These are phyloP conservation scores for Drosophila kambysellisi DNA, from an alignment of 2,888 invertebrate species.

Conservation along the genomic window DNA sequence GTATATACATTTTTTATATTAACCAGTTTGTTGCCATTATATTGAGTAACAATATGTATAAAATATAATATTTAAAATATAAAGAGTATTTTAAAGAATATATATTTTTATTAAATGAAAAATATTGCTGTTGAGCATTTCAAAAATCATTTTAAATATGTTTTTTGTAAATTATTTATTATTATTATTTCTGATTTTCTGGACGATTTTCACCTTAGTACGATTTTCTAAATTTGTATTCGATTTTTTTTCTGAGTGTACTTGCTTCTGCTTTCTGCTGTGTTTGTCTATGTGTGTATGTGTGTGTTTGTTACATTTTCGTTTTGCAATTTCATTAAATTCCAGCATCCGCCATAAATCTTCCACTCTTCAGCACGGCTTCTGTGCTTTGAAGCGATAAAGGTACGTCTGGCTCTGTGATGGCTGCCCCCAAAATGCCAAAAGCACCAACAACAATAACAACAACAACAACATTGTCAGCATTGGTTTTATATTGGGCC, in stretches of 20 bases:
- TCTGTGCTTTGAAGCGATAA: conserved; percentile 81
- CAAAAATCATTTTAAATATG: background rate
- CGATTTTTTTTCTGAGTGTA: background rate
- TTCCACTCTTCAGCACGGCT: conserved; percentile 83
- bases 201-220: background rate
- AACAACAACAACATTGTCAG: background rate
- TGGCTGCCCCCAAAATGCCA: conserved; percentile 62
- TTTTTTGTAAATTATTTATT: background rate
- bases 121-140: background rate
- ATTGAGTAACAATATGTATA: background rate
- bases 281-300: conserved; percentile 34
- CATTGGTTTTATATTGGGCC: too few relatives aligned
- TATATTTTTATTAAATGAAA: background rate
- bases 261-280: conserved; percentile 21
- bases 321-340: conserved; percentile 86
- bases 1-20: too few relatives aligned
- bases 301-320: conserved; percentile 82
- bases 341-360: conserved; percentile 86
- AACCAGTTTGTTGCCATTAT: too few relatives aligned
- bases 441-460: conserved; percentile 50
- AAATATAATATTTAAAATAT: background rate
- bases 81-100: background rate
- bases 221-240: background rate
- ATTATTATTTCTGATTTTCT: too few relatives aligned
- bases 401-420: conserved; percentile 68